Conservation (phyloP, 2,797 vertebrate genomes). For the Martes flavigula region DNA sequence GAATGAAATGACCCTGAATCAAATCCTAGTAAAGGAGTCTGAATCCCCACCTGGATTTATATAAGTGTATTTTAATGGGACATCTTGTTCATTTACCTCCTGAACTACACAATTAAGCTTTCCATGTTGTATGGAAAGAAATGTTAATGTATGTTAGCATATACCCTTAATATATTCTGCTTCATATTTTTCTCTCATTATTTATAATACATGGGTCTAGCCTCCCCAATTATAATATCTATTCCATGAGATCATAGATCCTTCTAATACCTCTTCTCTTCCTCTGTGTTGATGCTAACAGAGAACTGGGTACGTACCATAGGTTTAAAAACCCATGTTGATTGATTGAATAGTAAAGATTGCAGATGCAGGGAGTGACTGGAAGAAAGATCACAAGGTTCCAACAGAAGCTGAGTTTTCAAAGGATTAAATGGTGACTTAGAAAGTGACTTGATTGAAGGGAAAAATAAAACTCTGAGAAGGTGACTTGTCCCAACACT, state of each 20-base stretch:
- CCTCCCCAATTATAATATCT: background rate
- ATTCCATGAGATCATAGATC: background rate
- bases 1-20: background rate
- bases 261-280: background rate
- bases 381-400: background rate
- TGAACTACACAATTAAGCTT: background rate
- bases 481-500: background rate
- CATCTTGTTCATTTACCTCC: background rate
- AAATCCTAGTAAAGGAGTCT: background rate
- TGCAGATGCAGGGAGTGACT: background rate
- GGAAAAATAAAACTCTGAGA: background rate
- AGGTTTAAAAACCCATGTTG: background rate
- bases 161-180: background rate
- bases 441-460: background rate
- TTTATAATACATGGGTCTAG: background rate
- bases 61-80: background rate
- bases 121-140: background rate
- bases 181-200: background rate
- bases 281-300: background rate
- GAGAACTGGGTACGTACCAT: background rate
- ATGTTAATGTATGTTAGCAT: background rate
- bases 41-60: background rate
- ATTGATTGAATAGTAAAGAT: background rate
- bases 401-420: background rate
- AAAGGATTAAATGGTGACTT: background rate